These are phyloP conservation scores for Dicyrtomina minuta DNA, from an alignment of 2,888 invertebrate species.

Conservation along the genomic window DNA sequence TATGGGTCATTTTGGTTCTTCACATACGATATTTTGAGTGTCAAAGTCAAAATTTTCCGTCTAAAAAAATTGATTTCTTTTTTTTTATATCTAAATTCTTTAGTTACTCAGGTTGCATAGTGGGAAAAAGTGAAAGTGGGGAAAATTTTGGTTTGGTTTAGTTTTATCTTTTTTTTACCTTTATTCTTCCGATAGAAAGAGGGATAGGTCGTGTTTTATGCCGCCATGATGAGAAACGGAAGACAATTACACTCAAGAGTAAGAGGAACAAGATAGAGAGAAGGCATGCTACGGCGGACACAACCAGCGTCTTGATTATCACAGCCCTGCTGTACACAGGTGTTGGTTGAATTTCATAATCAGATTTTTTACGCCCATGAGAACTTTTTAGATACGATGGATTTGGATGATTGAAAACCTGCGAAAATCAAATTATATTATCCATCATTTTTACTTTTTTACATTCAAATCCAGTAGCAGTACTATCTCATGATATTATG, in stretches of 20 bases:
- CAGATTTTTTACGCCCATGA: slow-evolving; percentile 1
- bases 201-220: slow-evolving; percentile 20
- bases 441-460: too few relatives aligned
- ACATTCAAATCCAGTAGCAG: too few relatives aligned
- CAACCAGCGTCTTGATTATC: slow-evolving; percentile 51
- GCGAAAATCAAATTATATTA: background rate
- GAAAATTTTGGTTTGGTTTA: too few relatives aligned
- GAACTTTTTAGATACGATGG: slow-evolving; percentile 25
- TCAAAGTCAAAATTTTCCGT: too few relatives aligned
- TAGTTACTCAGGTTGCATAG: too few relatives aligned
- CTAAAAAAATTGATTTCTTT: too few relatives aligned
- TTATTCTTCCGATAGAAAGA: slow-evolving; percentile 5
- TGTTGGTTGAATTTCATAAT: slow-evolving; percentile 17
- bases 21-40: too few relatives aligned
- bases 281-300: slow-evolving; percentile 51
- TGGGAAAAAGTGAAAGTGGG: too few relatives aligned
- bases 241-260: slow-evolving; percentile 44
- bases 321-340: slow-evolving; percentile 40
- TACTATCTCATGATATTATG: too few relatives aligned
- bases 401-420: slow-evolving; percentile 12
- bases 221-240: slow-evolving; percentile 37
- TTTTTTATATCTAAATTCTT: too few relatives aligned
- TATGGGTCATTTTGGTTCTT: too few relatives aligned
- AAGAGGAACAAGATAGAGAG: slow-evolving; percentile 49
- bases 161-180: slow-evolving; percentile 17